Conservation (phyloP, 2,888 invertebrate genomes). For the Gandaritis pyraliata region DNA sequence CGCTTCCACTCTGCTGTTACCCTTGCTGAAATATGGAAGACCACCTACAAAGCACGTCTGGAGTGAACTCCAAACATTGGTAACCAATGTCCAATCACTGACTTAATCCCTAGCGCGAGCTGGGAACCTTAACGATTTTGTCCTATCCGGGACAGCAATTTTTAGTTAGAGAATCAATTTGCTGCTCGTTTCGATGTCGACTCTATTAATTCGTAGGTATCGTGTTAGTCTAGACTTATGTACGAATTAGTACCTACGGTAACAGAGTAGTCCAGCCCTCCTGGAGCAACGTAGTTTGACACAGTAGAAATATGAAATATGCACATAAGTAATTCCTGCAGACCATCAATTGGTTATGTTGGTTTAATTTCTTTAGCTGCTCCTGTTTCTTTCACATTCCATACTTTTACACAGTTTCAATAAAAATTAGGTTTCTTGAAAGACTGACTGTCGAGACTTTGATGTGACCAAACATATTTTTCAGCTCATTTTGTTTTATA, state of each 20-base stretch:
- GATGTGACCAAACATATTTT: constrained; percentile 70
- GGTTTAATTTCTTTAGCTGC: constrained; percentile 53
- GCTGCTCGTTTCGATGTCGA: constrained; percentile 70
- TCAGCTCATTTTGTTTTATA: constrained; percentile 65
- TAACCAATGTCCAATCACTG: constrained; percentile 55
- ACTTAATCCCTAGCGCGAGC: constrained; percentile 50
- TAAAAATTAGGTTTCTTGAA: constrained; percentile 75
- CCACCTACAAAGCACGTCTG: constrained; percentile 95
- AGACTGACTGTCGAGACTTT: constrained; percentile 79
- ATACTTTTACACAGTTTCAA: constrained; percentile 66
- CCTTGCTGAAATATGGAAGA: constrained; percentile 98
- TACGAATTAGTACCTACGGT: constrained; percentile 60
- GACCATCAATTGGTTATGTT: constrained; percentile 56
- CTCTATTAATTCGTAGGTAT: constrained; percentile 56
- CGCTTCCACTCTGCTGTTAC: constrained; percentile 98
- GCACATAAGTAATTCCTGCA: constrained; percentile 51
- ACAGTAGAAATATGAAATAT: constrained; percentile 43
- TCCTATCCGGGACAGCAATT: constrained; percentile 80
- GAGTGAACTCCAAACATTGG: constrained; percentile 85
- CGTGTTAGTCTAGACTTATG: constrained; percentile 65
- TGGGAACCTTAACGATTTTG: constrained; percentile 67
- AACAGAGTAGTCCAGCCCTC: constrained; percentile 59
- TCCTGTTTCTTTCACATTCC: constrained; percentile 72
- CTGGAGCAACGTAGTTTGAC: constrained; percentile 47
- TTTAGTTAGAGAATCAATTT: constrained; percentile 71